Evolutionary conservation across 2,113 vertebrate genomes (phyloP).

Genomic region (Apistogramma diplotaenia): DNA sequence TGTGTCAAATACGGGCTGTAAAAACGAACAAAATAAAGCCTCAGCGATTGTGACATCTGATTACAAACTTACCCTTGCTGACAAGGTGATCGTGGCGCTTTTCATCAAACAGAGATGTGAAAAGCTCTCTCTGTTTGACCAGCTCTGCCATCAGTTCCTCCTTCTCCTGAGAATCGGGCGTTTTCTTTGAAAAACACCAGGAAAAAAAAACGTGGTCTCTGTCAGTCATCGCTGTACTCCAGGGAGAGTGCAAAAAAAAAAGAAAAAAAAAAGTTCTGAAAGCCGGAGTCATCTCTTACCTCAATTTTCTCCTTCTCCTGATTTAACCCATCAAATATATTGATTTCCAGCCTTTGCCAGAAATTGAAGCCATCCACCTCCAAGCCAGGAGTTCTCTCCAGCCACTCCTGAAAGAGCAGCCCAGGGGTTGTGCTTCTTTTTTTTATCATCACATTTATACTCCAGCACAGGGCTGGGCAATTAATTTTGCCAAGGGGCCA

Average conservation of each 20-base stretch:
- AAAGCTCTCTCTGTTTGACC: slow-evolving; percentile 83
- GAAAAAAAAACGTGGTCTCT: slow-evolving; percentile 2
- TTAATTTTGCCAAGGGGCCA: not conserved
- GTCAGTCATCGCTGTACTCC: slow-evolving; percentile 35
- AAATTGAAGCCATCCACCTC: slow-evolving; percentile 91
- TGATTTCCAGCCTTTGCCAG: slow-evolving; percentile 88
- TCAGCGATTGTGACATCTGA: not conserved
- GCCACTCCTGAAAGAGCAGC: slow-evolving; percentile 83
- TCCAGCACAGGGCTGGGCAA: not conserved
- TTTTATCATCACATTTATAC: not conserved
- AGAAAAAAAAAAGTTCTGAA: not conserved
- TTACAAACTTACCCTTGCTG: slow-evolving; percentile 82
- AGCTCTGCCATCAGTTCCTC: slow-evolving; percentile 85
- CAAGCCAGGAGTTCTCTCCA: slow-evolving; percentile 94
- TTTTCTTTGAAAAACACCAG: slow-evolving; percentile 53
- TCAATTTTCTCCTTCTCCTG: slow-evolving; percentile 81
- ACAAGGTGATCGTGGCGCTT: slow-evolving; percentile 90
- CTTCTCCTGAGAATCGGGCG: slow-evolving; percentile 85
- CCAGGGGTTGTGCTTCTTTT: not conserved
- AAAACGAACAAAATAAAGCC: not conserved
- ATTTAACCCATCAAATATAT: slow-evolving; percentile 83
- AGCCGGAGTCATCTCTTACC: slow-evolving; percentile 70
- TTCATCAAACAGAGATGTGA: slow-evolving; percentile 90
- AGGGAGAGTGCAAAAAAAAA: not conserved
- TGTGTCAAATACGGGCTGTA: not conserved